Evolutionary conservation across 2,888 invertebrate genomes (phyloP).

Genomic region (Pristionchus fissidentatus): DNA sequence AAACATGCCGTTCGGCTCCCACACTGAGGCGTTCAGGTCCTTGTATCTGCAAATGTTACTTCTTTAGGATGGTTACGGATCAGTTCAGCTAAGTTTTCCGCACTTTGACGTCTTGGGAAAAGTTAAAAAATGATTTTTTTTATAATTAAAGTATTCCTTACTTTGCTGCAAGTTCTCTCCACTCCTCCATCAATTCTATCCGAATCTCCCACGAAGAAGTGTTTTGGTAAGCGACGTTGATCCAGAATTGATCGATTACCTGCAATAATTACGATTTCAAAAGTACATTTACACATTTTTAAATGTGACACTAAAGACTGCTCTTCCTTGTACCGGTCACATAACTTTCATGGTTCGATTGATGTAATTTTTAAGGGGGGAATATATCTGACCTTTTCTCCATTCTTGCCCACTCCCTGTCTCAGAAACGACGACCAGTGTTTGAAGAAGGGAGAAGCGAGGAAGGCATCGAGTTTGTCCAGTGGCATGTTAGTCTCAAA

Average conservation of each 20-base stretch:
- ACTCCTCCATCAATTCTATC: constrained; percentile 71
- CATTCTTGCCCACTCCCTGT: constrained; percentile 42
- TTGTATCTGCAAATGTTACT: constrained; percentile 52
- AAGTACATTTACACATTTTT: too few species aligned
- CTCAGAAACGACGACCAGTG: constrained; percentile 70
- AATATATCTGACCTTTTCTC: background rate
- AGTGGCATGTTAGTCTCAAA: constrained; percentile 59
- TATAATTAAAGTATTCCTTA: constrained; percentile 44
- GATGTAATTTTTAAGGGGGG: too few species aligned
- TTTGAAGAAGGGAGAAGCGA: constrained; percentile 71
- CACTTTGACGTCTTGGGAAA: too few species aligned
- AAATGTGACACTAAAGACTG: too few species aligned
- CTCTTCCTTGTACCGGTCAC: too few species aligned
- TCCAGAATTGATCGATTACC: constrained; percentile 66
- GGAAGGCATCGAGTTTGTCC: constrained; percentile 63
- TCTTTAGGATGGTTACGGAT: constrained; percentile 52
- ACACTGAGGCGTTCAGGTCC: constrained; percentile 72
- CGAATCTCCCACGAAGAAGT: constrained; percentile 71
- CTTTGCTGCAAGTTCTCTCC: constrained; percentile 66
- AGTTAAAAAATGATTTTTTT: too few species aligned
- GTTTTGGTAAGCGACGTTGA: constrained; percentile 70
- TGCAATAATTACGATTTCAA: too few species aligned
- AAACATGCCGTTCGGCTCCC: constrained; percentile 73
- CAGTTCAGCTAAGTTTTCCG: too few species aligned
- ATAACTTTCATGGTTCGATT: background rate